Evolutionary conservation across 2,113 vertebrate species (phyloP).

Genomic region (Polyodon spathula): DNA sequence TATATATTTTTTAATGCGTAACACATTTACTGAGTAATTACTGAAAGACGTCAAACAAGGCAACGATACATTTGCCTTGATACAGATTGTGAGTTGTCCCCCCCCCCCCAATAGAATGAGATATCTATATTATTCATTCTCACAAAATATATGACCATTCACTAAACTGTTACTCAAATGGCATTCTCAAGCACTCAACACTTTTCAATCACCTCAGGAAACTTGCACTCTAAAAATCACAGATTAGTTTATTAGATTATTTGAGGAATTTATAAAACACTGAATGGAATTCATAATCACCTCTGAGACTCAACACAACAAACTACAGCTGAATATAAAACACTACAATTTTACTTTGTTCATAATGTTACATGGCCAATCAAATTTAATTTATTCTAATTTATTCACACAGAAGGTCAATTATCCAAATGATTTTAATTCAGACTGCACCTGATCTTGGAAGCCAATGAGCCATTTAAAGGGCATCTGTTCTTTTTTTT

Average conservation of each 20-base stretch:
- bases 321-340: constrained; percentile 49
- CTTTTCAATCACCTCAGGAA: not conserved
- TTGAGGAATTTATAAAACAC: constrained; percentile 41
- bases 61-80: too few relatives aligned
- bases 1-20: too few relatives aligned
- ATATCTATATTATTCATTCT: too few relatives aligned
- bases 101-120: too few relatives aligned
- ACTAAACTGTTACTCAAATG: not conserved
- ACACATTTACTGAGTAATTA: too few relatives aligned
- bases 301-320: constrained; percentile 47
- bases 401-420: constrained; percentile 67
- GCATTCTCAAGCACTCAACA: not conserved
- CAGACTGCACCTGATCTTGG: constrained; percentile 52
- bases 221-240: not conserved
- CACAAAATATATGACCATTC: not conserved
- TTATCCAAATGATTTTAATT: constrained; percentile 70
- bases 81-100: too few relatives aligned
- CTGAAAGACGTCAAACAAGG: too few relatives aligned
- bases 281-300: constrained; percentile 52
- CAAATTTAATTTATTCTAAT: constrained; percentile 75
- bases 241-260: constrained; percentile 42
- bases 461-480: constrained; percentile 63
- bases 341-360: constrained; percentile 50
- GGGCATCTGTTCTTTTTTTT: constrained; percentile 56
- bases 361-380: constrained; percentile 54